These are phyloP conservation scores for Ischnura elegans DNA, from an alignment of 2,888 invertebrate genomes.

Conservation along the genomic window DNA sequence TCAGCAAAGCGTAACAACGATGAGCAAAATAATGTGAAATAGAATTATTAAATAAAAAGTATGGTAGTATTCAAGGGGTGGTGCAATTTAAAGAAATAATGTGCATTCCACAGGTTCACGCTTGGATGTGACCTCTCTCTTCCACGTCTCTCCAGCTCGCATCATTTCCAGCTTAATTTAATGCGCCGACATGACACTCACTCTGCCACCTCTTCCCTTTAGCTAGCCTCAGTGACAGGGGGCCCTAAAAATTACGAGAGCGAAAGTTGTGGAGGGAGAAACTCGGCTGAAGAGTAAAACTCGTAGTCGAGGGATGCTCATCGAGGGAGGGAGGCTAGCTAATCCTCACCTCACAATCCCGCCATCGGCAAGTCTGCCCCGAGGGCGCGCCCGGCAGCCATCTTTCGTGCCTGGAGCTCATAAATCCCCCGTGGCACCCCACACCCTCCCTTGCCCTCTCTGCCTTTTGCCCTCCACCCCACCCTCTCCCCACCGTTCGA, in stretches of 20 bases:
- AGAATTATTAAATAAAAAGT: too few species aligned
- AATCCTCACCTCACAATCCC: constrained; percentile 60
- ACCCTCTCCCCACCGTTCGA: constrained; percentile 30
- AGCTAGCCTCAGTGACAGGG: neutral
- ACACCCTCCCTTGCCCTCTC: neutral
- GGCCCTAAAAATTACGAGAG: neutral
- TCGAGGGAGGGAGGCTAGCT: constrained; percentile 32
- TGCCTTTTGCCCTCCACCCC: neutral
- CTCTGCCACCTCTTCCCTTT: neutral
- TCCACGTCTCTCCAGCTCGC: neutral
- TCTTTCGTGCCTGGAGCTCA: constrained; percentile 60
- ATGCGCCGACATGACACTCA: constrained; percentile 11
- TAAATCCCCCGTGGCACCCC: constrained; percentile 31
- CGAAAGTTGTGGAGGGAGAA: constrained; percentile 2
- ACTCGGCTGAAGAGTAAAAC: neutral
- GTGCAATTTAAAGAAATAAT: too few species aligned
- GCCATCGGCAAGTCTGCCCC: constrained; percentile 61
- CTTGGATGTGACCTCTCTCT: neutral
- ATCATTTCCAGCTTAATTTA: neutral
- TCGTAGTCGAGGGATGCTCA: neutral
- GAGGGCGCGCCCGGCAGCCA: constrained; percentile 44
- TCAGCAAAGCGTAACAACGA: too few species aligned
- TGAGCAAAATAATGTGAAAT: too few species aligned
- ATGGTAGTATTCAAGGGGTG: too few species aligned
- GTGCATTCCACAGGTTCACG: neutral